Percentiles rank a stretch among this genome's conserved stretches.
phyloP scores from a whole-genome alignment of 2,797 vertebrate species.

The Lepilemur ruficaudatus region DNA sequence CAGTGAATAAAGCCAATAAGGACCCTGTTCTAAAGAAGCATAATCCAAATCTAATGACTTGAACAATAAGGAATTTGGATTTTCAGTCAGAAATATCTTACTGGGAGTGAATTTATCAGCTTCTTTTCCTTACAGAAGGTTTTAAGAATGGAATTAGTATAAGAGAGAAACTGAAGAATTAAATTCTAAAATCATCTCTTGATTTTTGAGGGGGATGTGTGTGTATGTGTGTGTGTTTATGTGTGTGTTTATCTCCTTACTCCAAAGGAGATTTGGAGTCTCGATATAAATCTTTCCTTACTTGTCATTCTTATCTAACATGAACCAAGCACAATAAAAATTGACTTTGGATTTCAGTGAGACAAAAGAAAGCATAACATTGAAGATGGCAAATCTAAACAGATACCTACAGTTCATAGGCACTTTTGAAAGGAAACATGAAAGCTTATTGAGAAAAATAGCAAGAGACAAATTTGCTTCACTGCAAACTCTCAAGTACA shows the following conservation, averaged over 20 bases:
- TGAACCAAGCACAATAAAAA: background rate
- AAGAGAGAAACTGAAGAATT: background rate
- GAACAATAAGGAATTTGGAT: background rate
- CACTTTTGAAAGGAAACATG: background rate
- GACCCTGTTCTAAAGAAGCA: background rate
- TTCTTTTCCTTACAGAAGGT: background rate
- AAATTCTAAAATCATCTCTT: background rate
- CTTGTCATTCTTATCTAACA: background rate
- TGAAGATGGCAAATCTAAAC: background rate
- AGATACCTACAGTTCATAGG: background rate
- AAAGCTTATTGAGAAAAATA: background rate
- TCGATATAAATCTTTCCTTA: background rate
- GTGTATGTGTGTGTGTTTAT: background rate
- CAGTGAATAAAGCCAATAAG: background rate
- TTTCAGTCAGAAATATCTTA: background rate
- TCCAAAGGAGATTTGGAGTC: background rate
- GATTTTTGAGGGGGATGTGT: background rate
- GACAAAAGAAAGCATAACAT: background rate
- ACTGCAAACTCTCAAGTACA: background rate
- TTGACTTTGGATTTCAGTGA: background rate
- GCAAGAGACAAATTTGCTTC: background rate
- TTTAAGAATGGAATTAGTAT: background rate
- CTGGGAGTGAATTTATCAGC: background rate
- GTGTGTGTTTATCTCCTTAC: background rate
- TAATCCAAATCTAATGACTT: background rate